These are phyloP conservation scores for Netta rufina DNA, from an alignment of 2,797 vertebrate species.

Conservation along the genomic window DNA sequence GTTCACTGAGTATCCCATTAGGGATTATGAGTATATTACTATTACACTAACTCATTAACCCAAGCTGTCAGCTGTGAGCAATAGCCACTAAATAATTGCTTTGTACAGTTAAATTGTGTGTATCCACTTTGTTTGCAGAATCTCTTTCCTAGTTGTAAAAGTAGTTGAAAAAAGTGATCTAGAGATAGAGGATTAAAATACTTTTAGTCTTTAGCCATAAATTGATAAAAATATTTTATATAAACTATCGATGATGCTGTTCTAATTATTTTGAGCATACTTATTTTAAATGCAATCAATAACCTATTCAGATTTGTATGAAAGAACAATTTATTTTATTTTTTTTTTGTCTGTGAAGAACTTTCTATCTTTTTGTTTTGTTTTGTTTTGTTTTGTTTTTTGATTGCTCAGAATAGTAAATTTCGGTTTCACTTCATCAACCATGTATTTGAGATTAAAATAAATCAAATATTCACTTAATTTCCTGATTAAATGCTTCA, in stretches of 20 bases:
- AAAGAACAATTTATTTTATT: neutral
- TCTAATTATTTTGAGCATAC: neutral
- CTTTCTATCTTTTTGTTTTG: neutral
- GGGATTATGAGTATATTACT: neutral
- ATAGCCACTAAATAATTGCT: neutral
- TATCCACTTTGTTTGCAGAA: neutral
- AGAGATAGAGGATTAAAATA: neutral
- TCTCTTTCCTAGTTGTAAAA: neutral
- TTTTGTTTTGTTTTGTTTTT: no score
- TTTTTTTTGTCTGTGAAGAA: neutral
- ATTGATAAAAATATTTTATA: neutral
- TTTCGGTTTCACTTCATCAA: neutral
- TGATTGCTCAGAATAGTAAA: neutral
- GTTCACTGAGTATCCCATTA: neutral
- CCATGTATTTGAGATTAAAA: neutral
- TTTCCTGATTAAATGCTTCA: neutral
- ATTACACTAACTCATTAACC: neutral
- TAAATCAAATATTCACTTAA: neutral
- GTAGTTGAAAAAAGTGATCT: neutral
- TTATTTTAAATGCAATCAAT: neutral
- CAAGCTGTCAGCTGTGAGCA: neutral
- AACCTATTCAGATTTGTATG: neutral
- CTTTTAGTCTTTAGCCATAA: neutral
- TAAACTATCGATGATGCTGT: neutral
- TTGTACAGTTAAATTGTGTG: neutral